Conservation (phyloP, 2,797 vertebrate species). For the Acropternis orthonyx region DNA sequence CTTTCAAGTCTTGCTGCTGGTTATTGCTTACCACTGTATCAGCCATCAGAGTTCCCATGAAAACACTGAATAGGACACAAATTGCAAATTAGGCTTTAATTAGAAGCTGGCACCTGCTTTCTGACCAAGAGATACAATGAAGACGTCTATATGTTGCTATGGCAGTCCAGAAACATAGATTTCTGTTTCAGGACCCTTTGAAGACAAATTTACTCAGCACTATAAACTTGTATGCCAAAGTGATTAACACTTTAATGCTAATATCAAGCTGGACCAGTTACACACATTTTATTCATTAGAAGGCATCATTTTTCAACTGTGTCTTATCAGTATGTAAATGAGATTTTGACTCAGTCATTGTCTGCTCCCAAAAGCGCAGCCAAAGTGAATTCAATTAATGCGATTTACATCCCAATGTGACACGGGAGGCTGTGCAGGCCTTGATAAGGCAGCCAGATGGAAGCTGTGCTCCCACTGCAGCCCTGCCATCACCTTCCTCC, state of each 20-base stretch:
- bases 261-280: conserved; percentile 60
- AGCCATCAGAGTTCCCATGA: conserved; percentile 36
- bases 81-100: conserved; percentile 71
- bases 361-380: conserved; percentile 58
- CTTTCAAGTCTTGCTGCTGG: background rate
- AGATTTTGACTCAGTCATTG: conserved; percentile 42
- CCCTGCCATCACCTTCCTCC: background rate
- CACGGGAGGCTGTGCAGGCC: conserved; percentile 7
- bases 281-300: conserved; percentile 63
- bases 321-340: conserved; percentile 65
- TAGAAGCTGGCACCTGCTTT: conserved; percentile 64
- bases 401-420: conserved; percentile 60
- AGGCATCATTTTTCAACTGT: conserved; percentile 63
- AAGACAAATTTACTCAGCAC: conserved; percentile 51
- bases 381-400: conserved; percentile 64
- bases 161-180: conserved; percentile 42
- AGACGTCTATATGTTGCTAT: conserved; percentile 52
- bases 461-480: background rate
- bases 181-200: conserved; percentile 51
- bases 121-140: conserved; percentile 51
- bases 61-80: conserved; percentile 46
- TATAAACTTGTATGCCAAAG: conserved; percentile 48
- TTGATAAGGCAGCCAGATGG: conserved; percentile 62
- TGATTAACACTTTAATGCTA: conserved; percentile 67
- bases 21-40: conserved; percentile 9